Conservation (phyloP, 2,113 vertebrate genomes). For the Excalfactoria chinensis region DNA sequence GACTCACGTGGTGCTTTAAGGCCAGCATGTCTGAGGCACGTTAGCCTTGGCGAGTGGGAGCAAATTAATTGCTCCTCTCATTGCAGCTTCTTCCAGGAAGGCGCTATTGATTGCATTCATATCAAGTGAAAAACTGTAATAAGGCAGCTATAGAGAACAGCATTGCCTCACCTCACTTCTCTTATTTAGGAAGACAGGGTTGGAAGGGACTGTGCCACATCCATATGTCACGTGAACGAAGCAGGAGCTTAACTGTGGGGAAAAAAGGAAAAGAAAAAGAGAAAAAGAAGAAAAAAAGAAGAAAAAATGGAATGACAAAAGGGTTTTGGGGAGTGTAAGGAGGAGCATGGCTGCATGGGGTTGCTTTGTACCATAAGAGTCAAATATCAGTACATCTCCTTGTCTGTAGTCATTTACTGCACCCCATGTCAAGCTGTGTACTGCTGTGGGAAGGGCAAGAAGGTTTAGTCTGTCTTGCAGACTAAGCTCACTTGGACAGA, state of each 20-base stretch:
- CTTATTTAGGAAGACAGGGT: not conserved
- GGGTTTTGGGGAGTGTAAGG: not conserved
- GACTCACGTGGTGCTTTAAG: not conserved
- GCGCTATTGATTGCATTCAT: slow-evolving; percentile 1
- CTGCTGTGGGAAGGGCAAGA: not conserved
- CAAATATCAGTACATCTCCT: not conserved
- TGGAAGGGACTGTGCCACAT: not conserved
- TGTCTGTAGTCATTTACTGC: not conserved
- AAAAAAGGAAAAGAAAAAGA: not conserved
- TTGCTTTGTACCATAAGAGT: not conserved
- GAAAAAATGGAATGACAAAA: not conserved
- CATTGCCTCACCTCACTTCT: not conserved
- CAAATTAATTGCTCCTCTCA: not conserved
- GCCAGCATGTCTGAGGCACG: not conserved
- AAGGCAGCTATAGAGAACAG: slow-evolving; percentile 17
- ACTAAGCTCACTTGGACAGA: not conserved
- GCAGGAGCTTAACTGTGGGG: not conserved
- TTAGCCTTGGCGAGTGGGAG: not conserved
- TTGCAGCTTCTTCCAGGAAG: slow-evolving; percentile 31
- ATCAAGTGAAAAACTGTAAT: slow-evolving; percentile 27
- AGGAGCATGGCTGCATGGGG: not conserved
- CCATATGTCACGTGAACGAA: not conserved
- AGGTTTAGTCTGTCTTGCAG: not conserved
- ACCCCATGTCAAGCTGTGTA: not conserved
- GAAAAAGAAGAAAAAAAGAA: too few species aligned